phyloP scores from a whole-genome alignment of 2,113 vertebrate genomes.

The Tangachromis dhanisi region DNA sequence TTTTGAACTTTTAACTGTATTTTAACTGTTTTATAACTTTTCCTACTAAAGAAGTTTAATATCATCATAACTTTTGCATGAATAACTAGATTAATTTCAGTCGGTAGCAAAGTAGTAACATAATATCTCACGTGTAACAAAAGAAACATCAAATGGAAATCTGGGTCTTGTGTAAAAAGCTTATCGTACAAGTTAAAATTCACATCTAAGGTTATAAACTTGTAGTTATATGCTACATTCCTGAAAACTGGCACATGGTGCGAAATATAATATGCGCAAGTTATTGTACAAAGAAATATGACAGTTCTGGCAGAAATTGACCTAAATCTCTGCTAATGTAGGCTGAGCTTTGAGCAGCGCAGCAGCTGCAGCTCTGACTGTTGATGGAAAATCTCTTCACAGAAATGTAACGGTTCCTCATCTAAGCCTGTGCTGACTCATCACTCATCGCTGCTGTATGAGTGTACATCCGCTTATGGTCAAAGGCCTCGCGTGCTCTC shows the following conservation, averaged over 20 bases:
- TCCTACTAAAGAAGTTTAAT: background rate
- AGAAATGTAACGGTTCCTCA: conserved; percentile 16
- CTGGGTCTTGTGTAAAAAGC: background rate
- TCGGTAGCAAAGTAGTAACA: background rate
- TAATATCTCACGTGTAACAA: background rate
- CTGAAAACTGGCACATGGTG: background rate
- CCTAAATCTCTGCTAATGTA: conserved; percentile 17
- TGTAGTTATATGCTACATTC: background rate
- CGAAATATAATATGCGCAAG: background rate
- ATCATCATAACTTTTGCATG: background rate
- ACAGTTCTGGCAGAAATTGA: background rate
- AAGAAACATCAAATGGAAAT: background rate
- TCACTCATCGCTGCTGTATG: conserved; percentile 1
- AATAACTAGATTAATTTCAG: background rate
- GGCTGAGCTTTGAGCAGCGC: background rate
- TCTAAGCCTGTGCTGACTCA: conserved; percentile 46
- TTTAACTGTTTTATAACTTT: background rate
- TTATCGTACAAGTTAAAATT: background rate
- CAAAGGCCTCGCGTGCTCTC: background rate
- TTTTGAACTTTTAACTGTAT: background rate
- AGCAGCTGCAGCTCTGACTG: background rate
- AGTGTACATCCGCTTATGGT: conserved; percentile 34
- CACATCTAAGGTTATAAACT: background rate
- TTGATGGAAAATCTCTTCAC: conserved; percentile 32
- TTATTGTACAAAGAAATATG: background rate